Evolutionary conservation across 2,888 invertebrate species (phyloP), one percentile per base, ranked within the genome.

Genomic region (Cheilosia pagana): DNA sequence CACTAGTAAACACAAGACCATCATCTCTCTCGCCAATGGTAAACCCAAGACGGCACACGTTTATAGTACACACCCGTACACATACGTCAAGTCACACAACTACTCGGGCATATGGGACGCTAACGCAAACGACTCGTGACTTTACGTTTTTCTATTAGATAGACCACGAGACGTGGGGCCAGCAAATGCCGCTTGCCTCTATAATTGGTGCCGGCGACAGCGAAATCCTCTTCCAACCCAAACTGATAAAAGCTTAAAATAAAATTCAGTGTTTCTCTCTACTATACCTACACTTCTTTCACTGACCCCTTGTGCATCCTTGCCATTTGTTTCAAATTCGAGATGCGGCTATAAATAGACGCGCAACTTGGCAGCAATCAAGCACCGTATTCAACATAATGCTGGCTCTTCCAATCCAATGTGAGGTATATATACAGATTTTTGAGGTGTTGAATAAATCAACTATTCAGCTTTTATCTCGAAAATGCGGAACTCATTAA

Each of bases 231-330:
- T 23, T 23, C 60, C 28, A 25, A 8, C 28, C 35, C 35, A 43
- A 43, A 70, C 53, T 35, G 50, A 60, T 59, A 50, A 65, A 74
- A 81, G 55, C 41, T 62, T 70, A 57, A 62, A 74, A 53, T 74
- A 62, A 39, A 53, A 53, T 63, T 31, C 52, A 21, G 31, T 59
- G 41, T 43, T 19, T 39, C 10, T 39, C 52, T 68, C 7, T 31
- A 1, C n/a, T n/a, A n/a, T n/a, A n/a, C n/a, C n/a, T 65, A 52
- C 39, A 41, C 45, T 65, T 72, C 28, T 75, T 52, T 67, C 60
- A 52, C 43, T 75, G 74, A 83, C 79, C 83, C 83, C 59, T 62
- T 65, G 67, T 70, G 83, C 74, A 83, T 79, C 74, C 77, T 78
- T 68, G 77, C 77, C 77, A 82, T 82, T 82, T 82, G 67, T 60